Conservation (phyloP, 2,888 invertebrate species). For the Agrochola litura region DNA sequence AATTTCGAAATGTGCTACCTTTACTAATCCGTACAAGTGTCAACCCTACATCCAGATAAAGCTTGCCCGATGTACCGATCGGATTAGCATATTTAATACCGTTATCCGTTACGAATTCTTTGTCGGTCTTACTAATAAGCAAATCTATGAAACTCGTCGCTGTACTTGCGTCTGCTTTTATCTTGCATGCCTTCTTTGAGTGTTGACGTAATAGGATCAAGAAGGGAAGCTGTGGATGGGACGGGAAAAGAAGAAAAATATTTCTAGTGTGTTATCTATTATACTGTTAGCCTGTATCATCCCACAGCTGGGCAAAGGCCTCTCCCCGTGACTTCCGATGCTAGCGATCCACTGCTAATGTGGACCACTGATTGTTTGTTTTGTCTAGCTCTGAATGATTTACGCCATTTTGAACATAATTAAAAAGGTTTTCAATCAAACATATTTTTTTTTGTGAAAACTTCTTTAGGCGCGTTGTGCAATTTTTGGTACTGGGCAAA, state of each 20-base stretch:
- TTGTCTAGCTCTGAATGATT: neutral
- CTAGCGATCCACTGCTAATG: too few relatives aligned
- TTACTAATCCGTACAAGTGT: slow-evolving; percentile 15
- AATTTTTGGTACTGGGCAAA: too few relatives aligned
- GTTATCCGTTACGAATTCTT: slow-evolving; percentile 84
- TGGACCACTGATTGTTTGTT: too few relatives aligned
- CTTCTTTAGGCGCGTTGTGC: too few relatives aligned
- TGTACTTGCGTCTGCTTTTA: slow-evolving; percentile 68
- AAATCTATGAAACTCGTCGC: slow-evolving; percentile 83
- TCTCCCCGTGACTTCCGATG: too few relatives aligned
- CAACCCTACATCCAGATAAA: slow-evolving; percentile 63
- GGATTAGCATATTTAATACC: slow-evolving; percentile 81
- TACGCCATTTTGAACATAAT: neutral
- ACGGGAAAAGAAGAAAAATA: too few relatives aligned
- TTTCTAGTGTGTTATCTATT: neutral
- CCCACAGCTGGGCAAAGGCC: too few relatives aligned
- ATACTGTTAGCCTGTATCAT: too few relatives aligned
- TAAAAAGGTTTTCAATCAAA: neutral
- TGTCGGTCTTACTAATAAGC: slow-evolving; percentile 87
- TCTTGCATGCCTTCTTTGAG: slow-evolving; percentile 57
- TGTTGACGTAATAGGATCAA: slow-evolving; percentile 37
- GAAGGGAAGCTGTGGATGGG: neutral
- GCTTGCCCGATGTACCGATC: slow-evolving; percentile 60
- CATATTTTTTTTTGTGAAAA: too few relatives aligned
- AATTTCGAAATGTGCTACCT: neutral